Percentiles rank a stretch among this genome's conserved stretches.
Conservation (phyloP, 1,140 invertebrate genomes). For the Drosophila arizonae region DNA sequence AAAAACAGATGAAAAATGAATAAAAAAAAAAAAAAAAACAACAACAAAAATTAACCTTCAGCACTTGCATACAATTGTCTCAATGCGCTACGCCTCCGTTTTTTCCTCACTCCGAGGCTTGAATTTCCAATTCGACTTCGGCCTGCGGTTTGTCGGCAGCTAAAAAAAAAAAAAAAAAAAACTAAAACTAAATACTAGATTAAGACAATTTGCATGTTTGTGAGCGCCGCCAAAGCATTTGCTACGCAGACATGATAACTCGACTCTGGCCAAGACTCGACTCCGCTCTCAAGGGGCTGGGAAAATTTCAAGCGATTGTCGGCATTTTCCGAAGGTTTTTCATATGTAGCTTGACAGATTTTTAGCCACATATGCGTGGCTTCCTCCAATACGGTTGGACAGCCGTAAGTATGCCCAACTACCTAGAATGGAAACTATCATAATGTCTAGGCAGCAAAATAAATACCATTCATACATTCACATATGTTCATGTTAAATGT, state of each 20-base stretch:
- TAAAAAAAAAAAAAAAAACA: not conserved
- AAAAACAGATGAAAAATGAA: constrained; percentile 24
- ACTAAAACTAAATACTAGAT: constrained; percentile 73
- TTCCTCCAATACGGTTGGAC: constrained; percentile 42
- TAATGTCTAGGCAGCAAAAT: constrained; percentile 30
- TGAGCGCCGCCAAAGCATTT: constrained; percentile 58
- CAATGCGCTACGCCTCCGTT: constrained; percentile 9
- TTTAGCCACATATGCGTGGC: constrained; percentile 58
- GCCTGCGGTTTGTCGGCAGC: constrained; percentile 59
- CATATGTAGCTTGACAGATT: constrained; percentile 50
- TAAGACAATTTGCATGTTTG: constrained; percentile 76
- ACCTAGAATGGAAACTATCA: constrained; percentile 28
- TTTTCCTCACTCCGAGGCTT: constrained; percentile 15
- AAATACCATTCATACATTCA: constrained; percentile 1
- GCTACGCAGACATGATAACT: constrained; percentile 68
- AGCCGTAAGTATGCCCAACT: constrained; percentile 48
- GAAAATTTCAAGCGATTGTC: constrained; percentile 70
- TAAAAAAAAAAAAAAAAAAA: constrained; percentile 6
- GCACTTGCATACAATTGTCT: constrained; percentile 68
- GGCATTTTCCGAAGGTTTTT: constrained; percentile 77
- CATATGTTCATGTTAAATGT: constrained; percentile 41
- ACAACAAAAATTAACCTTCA: constrained; percentile 56
- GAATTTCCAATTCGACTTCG: constrained; percentile 34
- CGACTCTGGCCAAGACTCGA: constrained; percentile 5
- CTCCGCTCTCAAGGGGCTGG: constrained; percentile 32